Percentiles rank a stretch among this genome's conserved stretches.
These are phyloP conservation scores for Chaenocephalus aceratus DNA, from an alignment of 2,113 vertebrate genomes.

Conservation along the genomic window DNA sequence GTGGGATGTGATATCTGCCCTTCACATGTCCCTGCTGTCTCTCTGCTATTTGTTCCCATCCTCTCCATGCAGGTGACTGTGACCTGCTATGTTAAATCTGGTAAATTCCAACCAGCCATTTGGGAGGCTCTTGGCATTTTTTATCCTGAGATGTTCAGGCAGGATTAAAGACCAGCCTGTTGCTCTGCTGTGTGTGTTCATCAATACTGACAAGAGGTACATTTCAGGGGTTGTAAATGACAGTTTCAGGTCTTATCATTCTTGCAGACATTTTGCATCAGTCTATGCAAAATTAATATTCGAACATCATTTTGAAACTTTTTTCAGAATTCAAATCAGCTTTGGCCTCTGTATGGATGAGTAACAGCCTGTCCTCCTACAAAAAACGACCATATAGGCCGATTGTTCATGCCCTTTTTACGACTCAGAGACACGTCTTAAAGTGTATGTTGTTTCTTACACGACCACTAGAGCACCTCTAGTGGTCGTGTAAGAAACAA, in stretches of 20 bases:
- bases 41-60: slow-evolving; percentile 46
- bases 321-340: too few relatives aligned
- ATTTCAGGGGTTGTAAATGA: not conserved
- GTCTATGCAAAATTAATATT: not conserved
- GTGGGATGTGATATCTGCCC: slow-evolving; percentile 12
- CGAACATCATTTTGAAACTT: too few relatives aligned
- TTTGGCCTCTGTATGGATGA: too few relatives aligned
- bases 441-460: too few relatives aligned
- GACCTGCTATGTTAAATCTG: slow-evolving; percentile 37
- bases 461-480: too few relatives aligned
- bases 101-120: slow-evolving; percentile 56
- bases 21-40: slow-evolving; percentile 41
- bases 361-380: too few relatives aligned
- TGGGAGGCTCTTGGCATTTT: slow-evolving; percentile 42
- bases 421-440: too few relatives aligned
- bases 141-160: not conserved
- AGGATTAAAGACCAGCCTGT: not conserved
- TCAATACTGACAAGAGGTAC: not conserved
- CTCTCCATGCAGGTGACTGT: slow-evolving; percentile 48
- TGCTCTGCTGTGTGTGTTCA: slow-evolving; percentile 13
- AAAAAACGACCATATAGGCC: too few relatives aligned
- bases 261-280: not conserved
- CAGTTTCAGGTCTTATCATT: not conserved
- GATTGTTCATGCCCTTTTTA: too few relatives aligned
- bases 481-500: too few relatives aligned